A percentile compares a stretch with the other conserved stretches of the same genome.
Conservation (phyloP, 2,113 vertebrate genomes). For the Eretmochelys imbricata region DNA sequence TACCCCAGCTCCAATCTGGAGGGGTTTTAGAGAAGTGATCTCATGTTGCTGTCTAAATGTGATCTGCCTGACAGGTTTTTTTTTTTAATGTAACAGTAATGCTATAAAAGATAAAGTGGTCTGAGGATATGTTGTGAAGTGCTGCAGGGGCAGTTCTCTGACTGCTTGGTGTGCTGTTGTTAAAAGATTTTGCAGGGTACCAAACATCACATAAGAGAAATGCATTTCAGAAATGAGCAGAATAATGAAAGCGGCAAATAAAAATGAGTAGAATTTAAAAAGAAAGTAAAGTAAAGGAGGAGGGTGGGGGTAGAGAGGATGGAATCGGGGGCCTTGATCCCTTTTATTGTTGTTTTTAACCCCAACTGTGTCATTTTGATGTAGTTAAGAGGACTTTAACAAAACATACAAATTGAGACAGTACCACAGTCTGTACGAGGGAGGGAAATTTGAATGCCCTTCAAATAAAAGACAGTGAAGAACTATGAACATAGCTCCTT, state of each 20-base stretch:
- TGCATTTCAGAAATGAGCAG: slow-evolving; percentile 61
- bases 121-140: slow-evolving; percentile 3
- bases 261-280: slow-evolving; percentile 28
- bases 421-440: neutral
- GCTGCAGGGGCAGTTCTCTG: neutral
- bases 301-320: slow-evolving; percentile 14
- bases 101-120: neutral
- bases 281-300: slow-evolving; percentile 15
- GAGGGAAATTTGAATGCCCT: slow-evolving; percentile 38
- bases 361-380: neutral
- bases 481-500: neutral
- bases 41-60: neutral
- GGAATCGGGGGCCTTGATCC: neutral
- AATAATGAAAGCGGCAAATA: slow-evolving; percentile 53
- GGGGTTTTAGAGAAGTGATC: neutral
- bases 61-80: neutral
- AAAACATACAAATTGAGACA: neutral
- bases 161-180: slow-evolving; percentile 1
- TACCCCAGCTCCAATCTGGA: neutral
- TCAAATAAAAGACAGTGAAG: neutral
- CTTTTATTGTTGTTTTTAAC: neutral
- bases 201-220: slow-evolving; percentile 28
- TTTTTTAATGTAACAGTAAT: neutral
- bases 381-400: slow-evolving; percentile 9
- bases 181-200: slow-evolving; percentile 44